Base-by-base conservation (phyloP, 2,888 invertebrate genomes). In the Tipula helvola region DNA sequence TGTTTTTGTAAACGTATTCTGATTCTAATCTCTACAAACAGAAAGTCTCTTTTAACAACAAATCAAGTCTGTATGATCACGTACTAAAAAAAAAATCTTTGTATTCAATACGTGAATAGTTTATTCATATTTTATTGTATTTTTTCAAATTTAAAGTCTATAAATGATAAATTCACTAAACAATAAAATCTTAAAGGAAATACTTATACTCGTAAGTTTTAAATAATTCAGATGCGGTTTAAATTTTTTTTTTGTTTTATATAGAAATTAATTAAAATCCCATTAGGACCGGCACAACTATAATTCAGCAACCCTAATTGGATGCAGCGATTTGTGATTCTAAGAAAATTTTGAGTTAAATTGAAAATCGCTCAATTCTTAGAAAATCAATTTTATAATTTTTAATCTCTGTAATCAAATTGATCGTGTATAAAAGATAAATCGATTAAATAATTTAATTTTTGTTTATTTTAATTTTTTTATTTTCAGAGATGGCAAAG, bases 401-500 rank as follows among this genome's bases (percentile, higher is more conserved):
- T 71, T 28, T 71, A 44, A 3, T 52, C 8, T 71, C 71, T 71
- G n/a, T n/a, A 71, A 71, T 71, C 71, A 71, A 71, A 2, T 16
- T 7, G 18, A 7, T 57, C 57, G 71, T 10, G 16, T 52, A 16
- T 52, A 52, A 16, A 16, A 52, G 52, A 52, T 52, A 52, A 52
- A 52, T 16, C 16, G 52, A 28, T 71, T 28, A n/a, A 52, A 52
- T 52, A 5, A 71, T 71, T 71, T 28, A 28, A 28, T 28, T 28
- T 28, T 28, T 28, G 28, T 28, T 28, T 28, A 28, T 28, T 71
- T n/a, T 52, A 47, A n/a, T 71, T 71, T 71, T 71, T 28, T 18
- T 71, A 89, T 91, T 95, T 96, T 52, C 95, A 99, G 98, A 95
- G 99, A 94, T 99, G 99, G 99, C 99, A 99, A 93, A 94, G 99